Evolutionary conservation across 1,140 invertebrate species (phyloP).

Genomic region (Cydia strobilella): DNA sequence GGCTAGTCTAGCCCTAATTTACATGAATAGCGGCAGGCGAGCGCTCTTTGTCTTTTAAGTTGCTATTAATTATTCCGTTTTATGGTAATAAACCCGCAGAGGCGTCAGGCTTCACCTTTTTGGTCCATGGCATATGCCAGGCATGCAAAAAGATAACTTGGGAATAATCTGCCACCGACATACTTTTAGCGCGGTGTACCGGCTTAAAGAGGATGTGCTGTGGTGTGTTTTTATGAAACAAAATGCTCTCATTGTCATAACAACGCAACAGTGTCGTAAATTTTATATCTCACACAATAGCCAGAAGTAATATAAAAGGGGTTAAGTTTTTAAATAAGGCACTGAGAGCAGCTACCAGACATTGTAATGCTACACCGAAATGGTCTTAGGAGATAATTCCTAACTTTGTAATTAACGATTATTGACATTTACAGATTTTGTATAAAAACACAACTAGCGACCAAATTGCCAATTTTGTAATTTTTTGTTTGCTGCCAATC

Average conservation of each 20-base stretch:
- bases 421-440: too few relatives aligned
- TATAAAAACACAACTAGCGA: too few relatives aligned
- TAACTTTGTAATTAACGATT: too few relatives aligned
- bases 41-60: slow-evolving; percentile 71
- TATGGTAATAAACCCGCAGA: slow-evolving; percentile 67
- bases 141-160: slow-evolving; percentile 41
- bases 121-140: slow-evolving; percentile 39
- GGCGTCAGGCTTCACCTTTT: slow-evolving; percentile 51
- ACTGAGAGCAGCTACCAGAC: too few relatives aligned
- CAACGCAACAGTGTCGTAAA: background rate
- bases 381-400: too few relatives aligned
- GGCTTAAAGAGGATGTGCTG: background rate
- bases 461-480: too few relatives aligned
- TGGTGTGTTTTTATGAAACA: background rate
- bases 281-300: background rate
- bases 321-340: too few relatives aligned
- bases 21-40: slow-evolving; percentile 64
- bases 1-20: slow-evolving; percentile 61
- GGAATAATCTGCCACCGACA: slow-evolving; percentile 4
- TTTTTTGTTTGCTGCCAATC: too few relatives aligned
- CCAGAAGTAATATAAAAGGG: too few relatives aligned
- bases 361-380: too few relatives aligned
- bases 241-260: background rate
- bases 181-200: background rate
- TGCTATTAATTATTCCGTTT: slow-evolving; percentile 75